These are phyloP conservation scores for Congeria kusceri DNA, from an alignment of 2,888 invertebrate species.

Conservation along the genomic window DNA sequence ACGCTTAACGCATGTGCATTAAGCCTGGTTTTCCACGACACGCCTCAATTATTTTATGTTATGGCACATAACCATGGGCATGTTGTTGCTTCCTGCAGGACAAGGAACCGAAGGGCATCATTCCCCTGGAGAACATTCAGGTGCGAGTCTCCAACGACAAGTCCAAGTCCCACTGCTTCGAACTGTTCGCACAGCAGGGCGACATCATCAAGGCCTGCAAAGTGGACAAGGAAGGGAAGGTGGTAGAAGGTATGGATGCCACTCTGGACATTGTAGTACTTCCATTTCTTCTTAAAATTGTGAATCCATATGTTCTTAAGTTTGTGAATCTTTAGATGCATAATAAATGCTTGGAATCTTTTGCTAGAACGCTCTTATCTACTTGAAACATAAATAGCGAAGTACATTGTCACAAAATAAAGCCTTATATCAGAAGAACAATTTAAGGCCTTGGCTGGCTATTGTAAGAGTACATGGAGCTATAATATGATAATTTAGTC, in stretches of 20 bases:
- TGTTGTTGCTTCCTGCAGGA: conserved; percentile 87
- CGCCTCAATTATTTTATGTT: too few relatives aligned
- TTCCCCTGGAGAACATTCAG: conserved; percentile 97
- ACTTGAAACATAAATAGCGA: too few relatives aligned
- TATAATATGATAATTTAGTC: background rate
- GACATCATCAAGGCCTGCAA: conserved; percentile 93
- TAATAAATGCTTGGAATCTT: background rate
- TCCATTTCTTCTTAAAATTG: too few relatives aligned
- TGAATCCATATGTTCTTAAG: too few relatives aligned
- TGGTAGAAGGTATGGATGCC: conserved; percentile 89
- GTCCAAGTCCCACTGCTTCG: conserved; percentile 97
- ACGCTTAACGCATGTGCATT: too few relatives aligned
- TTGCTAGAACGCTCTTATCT: too few relatives aligned
- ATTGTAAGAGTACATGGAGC: background rate
- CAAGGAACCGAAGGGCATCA: conserved; percentile 99
- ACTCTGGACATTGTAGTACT: background rate
- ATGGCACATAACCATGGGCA: background rate
- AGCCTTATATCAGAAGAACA: too few relatives aligned
- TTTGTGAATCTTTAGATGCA: too few relatives aligned
- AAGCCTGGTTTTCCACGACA: too few relatives aligned
- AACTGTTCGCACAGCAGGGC: conserved; percentile 92
- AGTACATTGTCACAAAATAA: too few relatives aligned
- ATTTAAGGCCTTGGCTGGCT: background rate
- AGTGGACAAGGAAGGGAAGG: conserved; percentile 97
- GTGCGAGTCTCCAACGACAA: conserved; percentile 94